Percentiles rank a stretch among this genome's conserved stretches.
phyloP scores from a whole-genome alignment of 2,797 vertebrate genomes.

The Parauchenoglanis ngamensis region DNA sequence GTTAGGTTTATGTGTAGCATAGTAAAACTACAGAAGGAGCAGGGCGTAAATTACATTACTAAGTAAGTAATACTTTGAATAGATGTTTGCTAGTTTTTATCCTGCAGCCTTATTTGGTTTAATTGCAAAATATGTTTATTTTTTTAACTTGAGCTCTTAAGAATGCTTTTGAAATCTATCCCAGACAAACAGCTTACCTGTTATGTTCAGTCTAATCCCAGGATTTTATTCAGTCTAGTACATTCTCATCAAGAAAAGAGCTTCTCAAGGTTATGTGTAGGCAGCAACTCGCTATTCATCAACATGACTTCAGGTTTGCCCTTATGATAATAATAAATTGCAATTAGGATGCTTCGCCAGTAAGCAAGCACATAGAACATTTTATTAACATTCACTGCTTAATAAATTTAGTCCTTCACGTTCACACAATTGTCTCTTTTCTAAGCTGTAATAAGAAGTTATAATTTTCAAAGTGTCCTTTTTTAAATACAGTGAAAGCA shows the following conservation, averaged over 20 bases:
- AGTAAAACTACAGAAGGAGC: background rate
- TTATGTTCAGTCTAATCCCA: constrained; percentile 36
- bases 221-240: constrained; percentile 34
- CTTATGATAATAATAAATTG: background rate
- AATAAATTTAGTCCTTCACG: background rate
- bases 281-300: constrained; percentile 24
- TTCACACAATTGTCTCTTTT: background rate
- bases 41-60: background rate
- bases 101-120: background rate
- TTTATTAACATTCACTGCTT: constrained; percentile 14
- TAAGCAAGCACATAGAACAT: background rate
- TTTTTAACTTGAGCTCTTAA: background rate
- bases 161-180: constrained; percentile 25
- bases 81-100: background rate
- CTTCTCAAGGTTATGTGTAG: constrained; percentile 45
- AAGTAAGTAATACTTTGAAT: background rate
- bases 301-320: constrained; percentile 21
- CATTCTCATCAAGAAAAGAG: constrained; percentile 41
- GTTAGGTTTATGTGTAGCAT: background rate
- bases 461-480: background rate
- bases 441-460: background rate
- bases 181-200: constrained; percentile 19
- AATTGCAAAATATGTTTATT: constrained; percentile 3
- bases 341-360: constrained; percentile 13
- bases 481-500: background rate